Base-by-base conservation (phyloP, 2,113 vertebrate genomes). In the Triplophysa siluroides region DNA sequence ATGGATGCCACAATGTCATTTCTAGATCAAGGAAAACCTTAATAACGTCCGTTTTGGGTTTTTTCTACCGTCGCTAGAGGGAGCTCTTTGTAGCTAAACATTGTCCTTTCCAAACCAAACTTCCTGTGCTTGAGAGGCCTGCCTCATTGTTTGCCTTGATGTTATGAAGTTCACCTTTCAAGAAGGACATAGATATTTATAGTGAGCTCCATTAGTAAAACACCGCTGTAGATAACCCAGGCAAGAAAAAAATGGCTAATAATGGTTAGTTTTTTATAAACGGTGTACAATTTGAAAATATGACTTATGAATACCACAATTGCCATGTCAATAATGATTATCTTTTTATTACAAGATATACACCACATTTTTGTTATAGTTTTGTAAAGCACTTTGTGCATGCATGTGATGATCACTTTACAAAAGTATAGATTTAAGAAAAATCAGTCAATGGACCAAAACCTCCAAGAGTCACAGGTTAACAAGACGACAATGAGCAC, bases 161-260 rank as follows among this genome's bases (percentile, higher is more conserved):
- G 78, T 84, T 78, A 63, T 78, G 64, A 81, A 70, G 79, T 78
- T 84, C 79, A 84, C 79, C 47, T 8, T 21, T 52, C 75, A 78
- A 70, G 21, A 64, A 79, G 62, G 81, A 68, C 76, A 81, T 47
- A 8, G 52, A 62, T 80, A 75, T 83, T 83, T 81, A 83, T 78
- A 85, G 74, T 41, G 23, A 50, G 24, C 45, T 21, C 63, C 50
- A 50, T 60, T 66, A 63, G 65, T 68, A 70, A 78, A 9, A 66
- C 26, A 61, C 70, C 43, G 4, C 33, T 45, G 13, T 29, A 19
- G 61, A 60, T 23, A 74, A 41, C 21, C 56, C 18, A 18, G 16
- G 56, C 56, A 43, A 45, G n/a, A 74, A 43, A 33, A 60, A n/a
- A 74, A 74, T 60, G 21, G 6, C 3, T 9, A 38, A 33, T 23